These are phyloP conservation scores for Agrochola lychnidis DNA, from an alignment of 2,888 invertebrate species.

Conservation along the genomic window DNA sequence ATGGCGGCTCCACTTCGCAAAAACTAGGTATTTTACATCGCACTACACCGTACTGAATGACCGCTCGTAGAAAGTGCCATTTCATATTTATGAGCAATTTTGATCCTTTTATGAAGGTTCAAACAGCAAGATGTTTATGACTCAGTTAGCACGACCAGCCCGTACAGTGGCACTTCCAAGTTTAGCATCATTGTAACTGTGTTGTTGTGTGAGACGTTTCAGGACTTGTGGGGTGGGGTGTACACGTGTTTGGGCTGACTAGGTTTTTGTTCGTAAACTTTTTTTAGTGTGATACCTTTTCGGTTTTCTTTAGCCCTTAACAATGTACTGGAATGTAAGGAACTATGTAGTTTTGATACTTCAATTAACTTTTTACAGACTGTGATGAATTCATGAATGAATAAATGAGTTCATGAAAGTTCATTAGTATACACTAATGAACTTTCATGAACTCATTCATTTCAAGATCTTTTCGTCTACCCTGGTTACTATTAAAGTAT, in stretches of 20 bases:
- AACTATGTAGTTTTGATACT: background rate
- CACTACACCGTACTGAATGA: slow-evolving; percentile 23
- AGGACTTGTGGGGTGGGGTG: slow-evolving; percentile 35
- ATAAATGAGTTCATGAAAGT: too few species aligned
- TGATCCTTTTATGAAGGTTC: slow-evolving; percentile 74
- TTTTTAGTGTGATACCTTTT: slow-evolving; percentile 26
- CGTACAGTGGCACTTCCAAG: slow-evolving; percentile 54
- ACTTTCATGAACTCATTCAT: background rate
- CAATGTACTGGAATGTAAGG: background rate
- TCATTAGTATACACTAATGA: too few species aligned
- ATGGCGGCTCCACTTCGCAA: slow-evolving; percentile 33
- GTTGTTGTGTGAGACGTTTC: slow-evolving; percentile 30
- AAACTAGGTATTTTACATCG: slow-evolving; percentile 62
- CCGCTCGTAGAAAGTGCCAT: slow-evolving; percentile 65
- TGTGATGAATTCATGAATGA: too few species aligned
- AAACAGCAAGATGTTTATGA: slow-evolving; percentile 68
- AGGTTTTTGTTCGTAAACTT: slow-evolving; percentile 7
- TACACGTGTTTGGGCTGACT: slow-evolving; percentile 34
- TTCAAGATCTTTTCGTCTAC: too few species aligned
- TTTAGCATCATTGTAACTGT: slow-evolving; percentile 47
- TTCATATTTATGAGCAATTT: slow-evolving; percentile 78
- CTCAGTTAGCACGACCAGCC: slow-evolving; percentile 65
- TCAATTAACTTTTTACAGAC: background rate
- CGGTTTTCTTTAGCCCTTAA: background rate
- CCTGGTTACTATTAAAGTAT: background rate